A percentile compares a stretch with the other conserved stretches of the same genome.
Evolutionary conservation across 1,140 invertebrate species (phyloP).

Genomic region (Papilio aristodemus): DNA sequence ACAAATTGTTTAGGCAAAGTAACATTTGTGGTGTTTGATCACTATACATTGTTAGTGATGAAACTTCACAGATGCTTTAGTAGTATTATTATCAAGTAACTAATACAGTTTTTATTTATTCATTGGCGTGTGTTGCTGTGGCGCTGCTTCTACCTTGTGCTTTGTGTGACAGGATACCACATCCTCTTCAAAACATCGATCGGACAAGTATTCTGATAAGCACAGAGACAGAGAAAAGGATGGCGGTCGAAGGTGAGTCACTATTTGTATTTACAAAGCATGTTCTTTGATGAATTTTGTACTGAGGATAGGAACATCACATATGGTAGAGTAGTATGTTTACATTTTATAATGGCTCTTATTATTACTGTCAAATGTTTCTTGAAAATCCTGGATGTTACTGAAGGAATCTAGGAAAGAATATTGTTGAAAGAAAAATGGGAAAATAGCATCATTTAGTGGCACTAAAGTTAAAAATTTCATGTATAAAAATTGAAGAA

Average conservation of each 20-base stretch:
- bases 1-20: constrained; percentile 63
- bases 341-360: no score
- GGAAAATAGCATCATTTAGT: no score
- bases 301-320: not conserved
- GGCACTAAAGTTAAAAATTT: no score
- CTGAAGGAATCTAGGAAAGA: no score
- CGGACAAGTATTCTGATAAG: constrained; percentile 79
- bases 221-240: constrained; percentile 73
- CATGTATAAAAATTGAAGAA: no score
- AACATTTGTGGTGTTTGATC: constrained; percentile 62
- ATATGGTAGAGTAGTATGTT: not conserved
- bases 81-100: constrained; percentile 65
- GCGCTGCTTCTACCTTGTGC: constrained; percentile 81
- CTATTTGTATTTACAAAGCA: not conserved
- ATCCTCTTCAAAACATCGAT: constrained; percentile 79
- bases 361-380: no score
- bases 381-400: no score
- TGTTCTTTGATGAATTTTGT: not conserved
- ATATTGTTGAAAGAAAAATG: no score
- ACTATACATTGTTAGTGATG: constrained; percentile 49
- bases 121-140: constrained; percentile 80
- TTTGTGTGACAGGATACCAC: constrained; percentile 82
- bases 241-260: constrained; percentile 60
- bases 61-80: constrained; percentile 59
- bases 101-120: constrained; percentile 81